Conservation (phyloP, 35 echinoderm and acorn worm species). For the Apostichopus californicus region DNA sequence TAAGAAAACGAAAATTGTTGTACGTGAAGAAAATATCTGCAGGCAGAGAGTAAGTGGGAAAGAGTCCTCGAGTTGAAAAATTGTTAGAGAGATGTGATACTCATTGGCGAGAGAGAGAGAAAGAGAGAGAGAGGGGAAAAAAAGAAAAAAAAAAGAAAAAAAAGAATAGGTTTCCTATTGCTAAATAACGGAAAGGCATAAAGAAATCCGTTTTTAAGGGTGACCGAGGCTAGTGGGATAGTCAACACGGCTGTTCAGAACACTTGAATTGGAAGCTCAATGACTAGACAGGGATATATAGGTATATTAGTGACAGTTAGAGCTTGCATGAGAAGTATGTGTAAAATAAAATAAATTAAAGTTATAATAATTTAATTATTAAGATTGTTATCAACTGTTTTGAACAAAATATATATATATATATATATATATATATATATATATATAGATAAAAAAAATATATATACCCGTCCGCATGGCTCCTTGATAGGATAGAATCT, state of each 20-base stretch:
- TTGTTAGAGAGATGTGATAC: slow-evolving; percentile 33
- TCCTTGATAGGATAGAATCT: not conserved
- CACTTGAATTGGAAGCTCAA: slow-evolving; percentile 22
- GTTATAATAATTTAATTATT: not conserved
- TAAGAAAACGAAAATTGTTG: slow-evolving; percentile 45
- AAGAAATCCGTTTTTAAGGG: slow-evolving; percentile 10
- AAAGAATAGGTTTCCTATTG: not conserved
- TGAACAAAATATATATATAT: not conserved
- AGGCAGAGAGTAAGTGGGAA: slow-evolving; percentile 18
- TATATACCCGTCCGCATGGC: not conserved
- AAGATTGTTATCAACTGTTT: not conserved
- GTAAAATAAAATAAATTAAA: not conserved
- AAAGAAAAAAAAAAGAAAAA: no score
- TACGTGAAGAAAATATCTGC: slow-evolving; percentile 48
- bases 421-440: not conserved
- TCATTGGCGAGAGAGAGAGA: not conserved
- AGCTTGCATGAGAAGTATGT: not conserved
- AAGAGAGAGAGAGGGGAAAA: not conserved
- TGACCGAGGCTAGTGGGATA: slow-evolving; percentile 3
- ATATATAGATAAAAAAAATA: not conserved
- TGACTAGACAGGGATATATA: not conserved
- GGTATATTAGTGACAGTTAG: not conserved
- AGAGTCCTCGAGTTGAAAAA: slow-evolving; percentile 45
- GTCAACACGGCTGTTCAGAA: not conserved
- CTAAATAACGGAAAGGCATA: not conserved